A percentile compares a stretch with the other conserved stretches of the same genome.
These are phyloP conservation scores for Conops quadrifasciatus DNA, from an alignment of 2,888 invertebrate genomes.

Conservation along the genomic window DNA sequence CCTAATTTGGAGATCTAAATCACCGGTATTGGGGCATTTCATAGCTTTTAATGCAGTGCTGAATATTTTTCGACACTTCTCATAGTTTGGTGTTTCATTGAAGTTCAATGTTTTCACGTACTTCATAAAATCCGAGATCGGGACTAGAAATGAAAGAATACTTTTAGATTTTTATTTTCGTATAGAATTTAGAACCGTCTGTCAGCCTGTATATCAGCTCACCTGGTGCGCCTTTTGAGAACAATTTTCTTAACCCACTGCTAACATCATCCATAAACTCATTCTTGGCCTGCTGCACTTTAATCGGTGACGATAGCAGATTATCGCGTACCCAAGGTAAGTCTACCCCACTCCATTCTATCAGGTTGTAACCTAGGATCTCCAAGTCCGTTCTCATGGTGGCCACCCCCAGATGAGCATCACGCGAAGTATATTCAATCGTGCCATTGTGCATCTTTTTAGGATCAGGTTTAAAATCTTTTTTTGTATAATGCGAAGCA, in stretches of 20 bases:
- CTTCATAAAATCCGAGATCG: conserved; percentile 73
- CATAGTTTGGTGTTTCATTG: conserved; percentile 78
- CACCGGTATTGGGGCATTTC: conserved; percentile 69
- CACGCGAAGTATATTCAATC: conserved; percentile 93
- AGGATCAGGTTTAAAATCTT: conserved; percentile 86
- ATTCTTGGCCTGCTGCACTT: conserved; percentile 76
- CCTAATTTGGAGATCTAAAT: conserved; percentile 66
- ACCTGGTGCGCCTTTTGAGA: conserved; percentile 65
- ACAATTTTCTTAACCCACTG: conserved; percentile 52
- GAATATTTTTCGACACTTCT: conserved; percentile 74
- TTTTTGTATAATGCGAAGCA: conserved; percentile 78
- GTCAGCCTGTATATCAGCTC: conserved; percentile 43
- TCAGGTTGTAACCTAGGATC: conserved; percentile 90
- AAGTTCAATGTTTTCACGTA: conserved; percentile 75
- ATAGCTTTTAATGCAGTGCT: conserved; percentile 72
- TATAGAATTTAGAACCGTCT: conserved; percentile 9
- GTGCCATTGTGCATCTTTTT: conserved; percentile 97
- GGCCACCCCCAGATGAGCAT: conserved; percentile 91
- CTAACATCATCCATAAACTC: conserved; percentile 70
- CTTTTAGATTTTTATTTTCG: background rate
- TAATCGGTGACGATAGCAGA: conserved; percentile 68
- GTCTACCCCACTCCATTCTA: conserved; percentile 86
- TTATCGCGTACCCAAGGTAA: conserved; percentile 84
- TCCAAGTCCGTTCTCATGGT: conserved; percentile 94
- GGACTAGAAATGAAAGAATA: conserved; percentile 67